Conservation (phyloP, 1,140 invertebrate species). For the Marisa cornuarietis region DNA sequence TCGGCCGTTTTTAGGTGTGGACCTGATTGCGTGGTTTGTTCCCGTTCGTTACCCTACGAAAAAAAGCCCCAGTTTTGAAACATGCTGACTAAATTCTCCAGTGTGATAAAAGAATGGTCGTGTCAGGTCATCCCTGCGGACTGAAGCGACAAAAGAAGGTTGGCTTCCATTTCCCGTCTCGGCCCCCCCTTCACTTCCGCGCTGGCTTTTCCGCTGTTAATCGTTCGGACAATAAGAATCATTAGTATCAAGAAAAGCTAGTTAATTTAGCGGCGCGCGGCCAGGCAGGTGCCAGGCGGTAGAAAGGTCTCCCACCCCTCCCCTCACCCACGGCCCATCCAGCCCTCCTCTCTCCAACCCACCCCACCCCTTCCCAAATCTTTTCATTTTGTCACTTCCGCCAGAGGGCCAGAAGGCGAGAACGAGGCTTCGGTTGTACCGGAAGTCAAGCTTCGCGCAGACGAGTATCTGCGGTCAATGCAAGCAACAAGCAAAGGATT, state of each 20-base stretch:
- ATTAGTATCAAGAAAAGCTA: not conserved
- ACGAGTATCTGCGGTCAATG: not conserved
- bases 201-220: constrained; percentile 8
- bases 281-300: no score
- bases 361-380: not conserved
- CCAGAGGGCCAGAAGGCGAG: not conserved
- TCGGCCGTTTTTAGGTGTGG: no score
- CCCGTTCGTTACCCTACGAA: no score
- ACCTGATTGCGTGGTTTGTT: no score
- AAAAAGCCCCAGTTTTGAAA: no score
- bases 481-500: no score
- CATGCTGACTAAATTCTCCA: no score
- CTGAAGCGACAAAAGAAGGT: no score
- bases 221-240: constrained; percentile 8
- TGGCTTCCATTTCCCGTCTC: no score
- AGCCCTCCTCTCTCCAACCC: not conserved
- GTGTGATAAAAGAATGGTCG: no score
- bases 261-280: constrained; percentile 2
- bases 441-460: constrained; percentile 20
- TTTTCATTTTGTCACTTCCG: constrained; percentile 9
- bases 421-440: constrained; percentile 14
- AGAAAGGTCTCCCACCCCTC: not conserved
- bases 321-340: not conserved
- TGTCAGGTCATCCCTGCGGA: no score
- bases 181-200: no score